phyloP scores from a whole-genome alignment of 2,113 vertebrate species.

The Antigone vipio region DNA sequence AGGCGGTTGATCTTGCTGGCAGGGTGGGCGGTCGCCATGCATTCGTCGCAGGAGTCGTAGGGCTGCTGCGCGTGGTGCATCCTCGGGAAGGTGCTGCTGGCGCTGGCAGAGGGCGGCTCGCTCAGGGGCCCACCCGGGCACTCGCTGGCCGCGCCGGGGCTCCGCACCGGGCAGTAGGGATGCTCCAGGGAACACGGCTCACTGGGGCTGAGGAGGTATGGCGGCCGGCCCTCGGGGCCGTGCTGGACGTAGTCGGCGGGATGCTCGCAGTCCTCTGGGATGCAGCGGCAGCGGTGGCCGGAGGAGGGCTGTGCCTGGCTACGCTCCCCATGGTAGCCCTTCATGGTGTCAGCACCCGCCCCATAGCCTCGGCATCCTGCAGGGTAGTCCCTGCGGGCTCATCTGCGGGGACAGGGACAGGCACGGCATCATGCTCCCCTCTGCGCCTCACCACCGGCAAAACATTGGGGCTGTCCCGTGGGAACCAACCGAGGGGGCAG shows the following conservation, averaged over 20 bases:
- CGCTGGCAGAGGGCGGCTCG: constrained; percentile 81
- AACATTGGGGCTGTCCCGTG: fast-evolving
- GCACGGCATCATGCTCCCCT: not conserved
- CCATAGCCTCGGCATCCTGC: constrained; percentile 79
- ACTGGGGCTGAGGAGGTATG: constrained; percentile 79
- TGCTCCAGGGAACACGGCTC: constrained; percentile 85
- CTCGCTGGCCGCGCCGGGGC: constrained; percentile 66
- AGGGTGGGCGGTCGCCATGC: constrained; percentile 81
- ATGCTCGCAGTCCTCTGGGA: constrained; percentile 84
- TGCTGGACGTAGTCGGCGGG: constrained; percentile 79
- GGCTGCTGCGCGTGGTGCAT: constrained; percentile 88
- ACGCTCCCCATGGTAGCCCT: constrained; percentile 96
- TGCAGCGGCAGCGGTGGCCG: constrained; percentile 85
- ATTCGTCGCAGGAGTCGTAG: constrained; percentile 96
- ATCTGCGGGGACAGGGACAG: constrained; percentile 5
- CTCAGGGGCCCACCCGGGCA: constrained; percentile 76
- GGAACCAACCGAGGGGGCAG: not conserved
- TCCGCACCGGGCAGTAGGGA: constrained; percentile 82
- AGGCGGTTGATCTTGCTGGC: constrained; percentile 92
- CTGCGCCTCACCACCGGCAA: fast-evolving
- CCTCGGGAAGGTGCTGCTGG: constrained; percentile 94
- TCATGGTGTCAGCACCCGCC: constrained; percentile 82
- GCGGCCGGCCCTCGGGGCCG: constrained; percentile 65
- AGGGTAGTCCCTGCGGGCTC: constrained; percentile 53
- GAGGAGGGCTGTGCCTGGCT: constrained; percentile 87